Base-by-base conservation (phyloP, 2,888 invertebrate species). In the Hymenopus coronatus region DNA sequence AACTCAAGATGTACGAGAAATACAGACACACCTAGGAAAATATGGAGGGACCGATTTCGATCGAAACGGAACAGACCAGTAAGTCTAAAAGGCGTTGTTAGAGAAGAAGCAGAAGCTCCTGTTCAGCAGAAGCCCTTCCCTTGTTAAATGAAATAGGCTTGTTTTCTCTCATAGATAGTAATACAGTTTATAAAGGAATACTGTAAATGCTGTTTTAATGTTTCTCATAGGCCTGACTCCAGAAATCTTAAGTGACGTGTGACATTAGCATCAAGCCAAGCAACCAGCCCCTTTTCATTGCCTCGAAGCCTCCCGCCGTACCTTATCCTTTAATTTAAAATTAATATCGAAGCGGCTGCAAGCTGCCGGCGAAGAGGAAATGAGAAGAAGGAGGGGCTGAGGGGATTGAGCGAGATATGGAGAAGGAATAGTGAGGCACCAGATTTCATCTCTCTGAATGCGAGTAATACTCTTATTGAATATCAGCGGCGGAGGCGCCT, bases 261-360 rank as follows among this genome's bases (percentile, higher is more conserved):
- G 54, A 70, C 54, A 70, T 70, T 70, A 70, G 54, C 54, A 70
- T 70, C 54, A 70, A 70, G 54, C 25, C 54, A 70, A 25, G 20
- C 54, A 70, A 20, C 25, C 54, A 54, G 54, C 54, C 54, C 54
- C 54, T 70, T 70, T 70, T 70, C 54, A 70, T 70, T 70, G 54
- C 54, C 54, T 70, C 54, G 54, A 2, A 70, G 54, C 54, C 54
- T 70, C 20, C 54, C 54, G 82, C 82, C n/a, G 20, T 46, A 40
- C 87, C 87, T 87, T 87, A 87, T 87, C 87, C 94, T 94, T 95
- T 95, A 95, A 95, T 95, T 95, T 95, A 95, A 95, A 95, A 95
- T 95, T 95, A 95, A 95, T 95, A 95, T 95, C 94, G 94, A 94
- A 92, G 95, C 95, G 95, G 94, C 95, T 70, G 54, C 54, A 70